These are phyloP conservation scores for Myoxocephalus aenaeus DNA, from an alignment of 2,797 vertebrate species.

Conservation along the genomic window DNA sequence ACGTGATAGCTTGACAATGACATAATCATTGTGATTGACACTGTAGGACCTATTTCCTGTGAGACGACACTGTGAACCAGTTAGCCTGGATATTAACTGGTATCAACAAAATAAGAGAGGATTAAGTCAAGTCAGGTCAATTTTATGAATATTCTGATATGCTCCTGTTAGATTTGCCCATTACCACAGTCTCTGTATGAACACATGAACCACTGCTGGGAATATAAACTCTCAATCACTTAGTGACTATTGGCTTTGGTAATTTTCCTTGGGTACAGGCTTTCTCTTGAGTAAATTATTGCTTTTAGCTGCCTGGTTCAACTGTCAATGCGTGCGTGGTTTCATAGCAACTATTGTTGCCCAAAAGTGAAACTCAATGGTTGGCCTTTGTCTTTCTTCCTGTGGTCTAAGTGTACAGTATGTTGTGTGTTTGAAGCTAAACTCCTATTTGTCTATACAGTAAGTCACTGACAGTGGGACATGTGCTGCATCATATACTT, in stretches of 20 bases:
- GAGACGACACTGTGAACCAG: too few species aligned
- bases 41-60: too few species aligned
- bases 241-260: background rate
- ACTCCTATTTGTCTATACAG: background rate
- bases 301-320: slow-evolving; percentile 20
- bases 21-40: too few species aligned
- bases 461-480: background rate
- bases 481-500: background rate
- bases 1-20: too few species aligned
- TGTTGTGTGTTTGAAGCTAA: background rate
- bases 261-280: background rate
- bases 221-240: slow-evolving; percentile 2
- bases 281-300: slow-evolving; percentile 15
- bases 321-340: slow-evolving; percentile 17
- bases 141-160: background rate
- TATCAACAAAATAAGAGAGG: background rate
- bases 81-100: background rate
- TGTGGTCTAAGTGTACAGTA: too few species aligned
- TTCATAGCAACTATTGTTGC: slow-evolving; percentile 57
- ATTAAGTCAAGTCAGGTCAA: background rate
- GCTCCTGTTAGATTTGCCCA: background rate
- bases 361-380: background rate
- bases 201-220: background rate
- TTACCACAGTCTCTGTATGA: background rate
- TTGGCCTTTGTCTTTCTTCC: background rate